Conservation (phyloP, 1,140 invertebrate genomes). For the Saccostrea glomerata region DNA sequence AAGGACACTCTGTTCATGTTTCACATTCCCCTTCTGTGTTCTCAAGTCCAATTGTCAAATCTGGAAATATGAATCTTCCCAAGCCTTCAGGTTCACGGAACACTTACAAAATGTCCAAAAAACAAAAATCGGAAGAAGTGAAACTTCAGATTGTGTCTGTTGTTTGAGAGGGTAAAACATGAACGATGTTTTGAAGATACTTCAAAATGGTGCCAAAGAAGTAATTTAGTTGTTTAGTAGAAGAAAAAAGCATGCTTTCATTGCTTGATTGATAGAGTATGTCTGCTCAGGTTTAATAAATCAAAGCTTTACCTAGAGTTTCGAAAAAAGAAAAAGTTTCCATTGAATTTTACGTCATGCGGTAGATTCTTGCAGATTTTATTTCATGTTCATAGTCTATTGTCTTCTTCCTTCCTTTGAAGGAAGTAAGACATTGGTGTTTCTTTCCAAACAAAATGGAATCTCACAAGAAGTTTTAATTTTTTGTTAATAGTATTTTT, state of each 20-base stretch:
- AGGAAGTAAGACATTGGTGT: not conserved
- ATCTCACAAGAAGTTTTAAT: too few species aligned
- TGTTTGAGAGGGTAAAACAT: not conserved
- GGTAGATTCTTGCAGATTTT: not conserved
- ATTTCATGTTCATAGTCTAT: too few species aligned
- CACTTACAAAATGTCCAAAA: constrained; percentile 25
- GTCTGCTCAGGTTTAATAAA: not conserved
- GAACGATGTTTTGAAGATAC: not conserved
- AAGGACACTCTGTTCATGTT: constrained; percentile 22
- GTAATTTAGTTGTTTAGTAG: not conserved
- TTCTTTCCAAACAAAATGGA: not conserved
- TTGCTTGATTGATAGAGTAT: not conserved
- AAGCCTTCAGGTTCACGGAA: not conserved
- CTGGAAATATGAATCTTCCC: constrained; percentile 3
- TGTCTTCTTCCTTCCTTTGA: not conserved
- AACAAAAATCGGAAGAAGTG: constrained; percentile 41
- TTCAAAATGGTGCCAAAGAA: constrained; percentile 22
- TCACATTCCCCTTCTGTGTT: constrained; percentile 26
- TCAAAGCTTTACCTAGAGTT: constrained; percentile 3
- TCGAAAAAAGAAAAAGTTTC: constrained; percentile 2
- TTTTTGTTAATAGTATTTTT: too few species aligned
- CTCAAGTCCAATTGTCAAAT: constrained; percentile 36
- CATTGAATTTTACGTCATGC: not conserved
- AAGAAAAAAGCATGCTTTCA: not conserved
- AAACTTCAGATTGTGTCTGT: constrained; percentile 49